Evolutionary conservation across 2,113 vertebrate species (phyloP).

Genomic region (Synchiropus splendidus): DNA sequence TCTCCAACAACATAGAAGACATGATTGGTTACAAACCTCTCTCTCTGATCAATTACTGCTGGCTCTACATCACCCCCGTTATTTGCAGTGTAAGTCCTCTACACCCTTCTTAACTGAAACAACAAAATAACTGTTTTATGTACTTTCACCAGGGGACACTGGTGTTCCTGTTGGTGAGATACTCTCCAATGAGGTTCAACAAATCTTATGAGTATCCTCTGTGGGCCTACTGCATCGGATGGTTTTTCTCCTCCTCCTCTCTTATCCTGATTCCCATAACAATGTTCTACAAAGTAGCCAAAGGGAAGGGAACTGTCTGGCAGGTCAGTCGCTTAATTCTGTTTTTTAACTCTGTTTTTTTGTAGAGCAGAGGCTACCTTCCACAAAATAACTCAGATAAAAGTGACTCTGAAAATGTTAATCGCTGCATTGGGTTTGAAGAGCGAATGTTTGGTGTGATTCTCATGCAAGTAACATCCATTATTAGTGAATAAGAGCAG

Average conservation of each 20-base stretch:
- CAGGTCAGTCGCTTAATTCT: conserved; percentile 41
- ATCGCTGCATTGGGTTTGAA: too few species aligned
- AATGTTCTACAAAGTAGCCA: conserved; percentile 50
- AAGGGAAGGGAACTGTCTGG: conserved; percentile 44
- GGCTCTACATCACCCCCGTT: conserved; percentile 50
- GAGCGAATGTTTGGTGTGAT: too few species aligned
- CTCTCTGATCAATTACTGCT: conserved; percentile 56
- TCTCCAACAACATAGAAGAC: conserved; percentile 58
- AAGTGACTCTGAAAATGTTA: too few species aligned
- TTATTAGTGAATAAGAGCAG: too few species aligned
- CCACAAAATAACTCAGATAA: too few species aligned
- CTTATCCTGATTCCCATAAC: conserved; percentile 44
- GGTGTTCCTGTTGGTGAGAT: conserved; percentile 50
- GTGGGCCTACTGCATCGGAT: conserved; percentile 58
- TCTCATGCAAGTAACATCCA: too few species aligned
- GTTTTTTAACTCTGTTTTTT: not conserved
- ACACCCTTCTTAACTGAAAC: too few species aligned
- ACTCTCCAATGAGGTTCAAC: conserved; percentile 58
- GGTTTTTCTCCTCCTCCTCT: conserved; percentile 58
- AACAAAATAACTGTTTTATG: not conserved
- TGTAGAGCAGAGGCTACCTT: too few species aligned
- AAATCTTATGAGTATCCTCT: conserved; percentile 56
- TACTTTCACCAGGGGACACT: conserved; percentile 44
- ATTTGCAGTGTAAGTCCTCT: conserved; percentile 50
- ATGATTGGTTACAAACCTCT: conserved; percentile 64